Evolutionary conservation across 2,888 invertebrate genomes (phyloP).

Genomic region (Abrostola triplasia): DNA sequence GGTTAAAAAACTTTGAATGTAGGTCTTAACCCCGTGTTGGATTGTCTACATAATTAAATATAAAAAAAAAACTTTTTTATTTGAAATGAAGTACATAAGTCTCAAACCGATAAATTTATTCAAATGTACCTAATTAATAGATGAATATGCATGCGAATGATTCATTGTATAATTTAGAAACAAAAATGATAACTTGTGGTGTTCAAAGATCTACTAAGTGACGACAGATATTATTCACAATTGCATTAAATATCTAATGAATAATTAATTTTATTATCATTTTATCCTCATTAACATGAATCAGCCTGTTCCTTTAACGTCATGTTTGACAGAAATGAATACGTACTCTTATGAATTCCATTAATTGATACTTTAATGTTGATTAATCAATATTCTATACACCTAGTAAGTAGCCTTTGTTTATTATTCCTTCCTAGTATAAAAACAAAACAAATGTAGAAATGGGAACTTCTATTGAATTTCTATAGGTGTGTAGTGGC

Average conservation of each 20-base stretch:
- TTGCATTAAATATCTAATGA: slow-evolving; percentile 29
- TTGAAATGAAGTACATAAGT: too few species aligned
- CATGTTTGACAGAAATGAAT: slow-evolving; percentile 5
- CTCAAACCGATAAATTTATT: too few species aligned
- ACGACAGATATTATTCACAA: slow-evolving; percentile 7
- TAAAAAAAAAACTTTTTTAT: too few species aligned
- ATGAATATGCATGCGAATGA: slow-evolving; percentile 10
- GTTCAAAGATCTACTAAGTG: slow-evolving; percentile 16
- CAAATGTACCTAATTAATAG: slow-evolving; percentile 1
- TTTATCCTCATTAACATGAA: slow-evolving; percentile 33
- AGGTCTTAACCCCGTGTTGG: too few species aligned
- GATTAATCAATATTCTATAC: too few species aligned
- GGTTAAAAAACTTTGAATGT: too few species aligned
- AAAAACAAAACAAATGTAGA: neutral
- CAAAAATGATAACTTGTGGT: slow-evolving; percentile 8
- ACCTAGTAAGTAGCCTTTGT: neutral
- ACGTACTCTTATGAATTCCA: neutral
- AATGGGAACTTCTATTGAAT: slow-evolving; percentile 7
- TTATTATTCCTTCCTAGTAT: neutral
- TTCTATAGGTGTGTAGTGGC: slow-evolving; percentile 52
- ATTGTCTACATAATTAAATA: too few species aligned
- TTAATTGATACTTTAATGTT: too few species aligned
- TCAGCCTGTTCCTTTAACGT: slow-evolving; percentile 1
- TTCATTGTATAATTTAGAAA: slow-evolving; percentile 5
- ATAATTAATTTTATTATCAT: slow-evolving; percentile 22